Conservation (phyloP, 2,113 vertebrate species). For the Anhinga anhinga region DNA sequence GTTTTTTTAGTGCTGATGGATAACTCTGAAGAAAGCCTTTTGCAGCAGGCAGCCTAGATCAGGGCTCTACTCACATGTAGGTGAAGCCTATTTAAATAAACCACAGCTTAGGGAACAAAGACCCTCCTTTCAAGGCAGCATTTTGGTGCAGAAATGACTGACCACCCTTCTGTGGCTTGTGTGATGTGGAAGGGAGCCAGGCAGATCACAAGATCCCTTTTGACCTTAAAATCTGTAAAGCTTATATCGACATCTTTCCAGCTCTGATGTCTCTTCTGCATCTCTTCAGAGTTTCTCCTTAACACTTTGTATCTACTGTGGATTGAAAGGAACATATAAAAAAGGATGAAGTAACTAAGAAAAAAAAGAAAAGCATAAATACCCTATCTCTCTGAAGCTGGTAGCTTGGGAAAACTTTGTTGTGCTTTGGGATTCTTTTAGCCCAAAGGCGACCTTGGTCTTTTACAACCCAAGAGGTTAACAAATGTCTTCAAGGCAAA, state of each 20-base stretch:
- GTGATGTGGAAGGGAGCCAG: neutral
- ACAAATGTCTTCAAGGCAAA: constrained; percentile 48
- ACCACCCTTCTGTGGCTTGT: neutral
- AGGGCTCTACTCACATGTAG: neutral
- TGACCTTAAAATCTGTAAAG: neutral
- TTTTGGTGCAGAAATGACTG: neutral
- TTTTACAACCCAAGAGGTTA: constrained; percentile 69
- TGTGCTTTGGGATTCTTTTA: constrained; percentile 14
- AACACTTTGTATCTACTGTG: neutral
- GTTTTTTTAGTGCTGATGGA: constrained; percentile 51
- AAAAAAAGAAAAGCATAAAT: neutral
- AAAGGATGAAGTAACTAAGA: neutral
- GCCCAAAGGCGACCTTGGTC: constrained; percentile 58
- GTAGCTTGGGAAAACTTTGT: constrained; percentile 10
- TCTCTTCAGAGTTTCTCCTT: neutral
- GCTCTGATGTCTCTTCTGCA: neutral
- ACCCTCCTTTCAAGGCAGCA: neutral
- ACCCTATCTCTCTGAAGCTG: neutral
- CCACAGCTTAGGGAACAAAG: constrained; percentile 18
- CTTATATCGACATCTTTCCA: neutral
- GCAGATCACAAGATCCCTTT: neutral
- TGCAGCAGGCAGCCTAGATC: neutral
- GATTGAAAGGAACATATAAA: neutral
- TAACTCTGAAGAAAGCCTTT: neutral
- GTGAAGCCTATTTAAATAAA: constrained; percentile 11